Conservation (phyloP, 1,140 invertebrate genomes). For the honey bee (Apis mellifera) region Amel_HAv3.1 CM009931.2:22057001-22057500, state of each 20-base stretch:
- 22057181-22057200: slow-evolving; percentile 49
- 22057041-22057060: too few species aligned
- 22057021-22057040: too few species aligned
- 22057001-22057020: too few species aligned
- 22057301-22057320: not conserved
- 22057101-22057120: slow-evolving; percentile 41
- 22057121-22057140: not conserved
- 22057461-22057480: slow-evolving; percentile 16
- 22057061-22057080: not conserved
- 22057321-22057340: slow-evolving; percentile 24
- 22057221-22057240: slow-evolving; percentile 66
- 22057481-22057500: slow-evolving; percentile 40
- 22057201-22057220: slow-evolving; percentile 56
- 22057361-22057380: slow-evolving; percentile 7
- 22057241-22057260: slow-evolving; percentile 65
- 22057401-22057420: slow-evolving; percentile 4
- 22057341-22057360: too few species aligned
- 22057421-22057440: slow-evolving; percentile 56
- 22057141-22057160: slow-evolving; percentile 1
- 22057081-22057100: too few species aligned
- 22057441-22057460: slow-evolving; percentile 51
- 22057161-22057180: slow-evolving; percentile 34
- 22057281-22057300: slow-evolving; percentile 22
- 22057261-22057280: slow-evolving; percentile 23
- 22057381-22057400: slow-evolving; percentile 48